These are phyloP conservation scores for Phocoena sinus DNA, from an alignment of 2,113 vertebrate genomes.

Conservation along the genomic window DNA sequence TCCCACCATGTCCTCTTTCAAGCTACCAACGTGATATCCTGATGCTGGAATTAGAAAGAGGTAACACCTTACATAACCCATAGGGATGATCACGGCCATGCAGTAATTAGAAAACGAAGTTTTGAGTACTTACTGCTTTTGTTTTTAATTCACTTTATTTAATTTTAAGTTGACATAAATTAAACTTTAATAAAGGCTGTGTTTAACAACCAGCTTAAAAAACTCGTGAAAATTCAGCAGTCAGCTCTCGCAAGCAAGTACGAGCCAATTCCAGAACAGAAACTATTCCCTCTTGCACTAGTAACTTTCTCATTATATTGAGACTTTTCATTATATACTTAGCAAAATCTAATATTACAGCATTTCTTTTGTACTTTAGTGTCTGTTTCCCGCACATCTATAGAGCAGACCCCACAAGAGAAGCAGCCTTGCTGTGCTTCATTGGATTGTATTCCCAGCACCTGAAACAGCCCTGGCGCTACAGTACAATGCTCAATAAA, in stretches of 20 bases:
- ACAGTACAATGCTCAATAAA: neutral
- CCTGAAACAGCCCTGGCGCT: neutral
- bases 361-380: neutral
- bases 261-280: neutral
- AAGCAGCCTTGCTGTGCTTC: neutral
- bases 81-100: neutral
- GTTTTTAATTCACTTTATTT: neutral
- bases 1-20: neutral
- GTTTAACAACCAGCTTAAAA: neutral
- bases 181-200: neutral
- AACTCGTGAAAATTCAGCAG: neutral
- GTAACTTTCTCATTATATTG: neutral
- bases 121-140: neutral
- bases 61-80: accelerated
- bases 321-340: neutral
- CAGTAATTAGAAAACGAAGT: neutral
- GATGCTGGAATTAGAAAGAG: neutral
- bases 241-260: neutral
- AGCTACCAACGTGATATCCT: accelerated
- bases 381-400: neutral
- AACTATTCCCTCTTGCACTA: neutral
- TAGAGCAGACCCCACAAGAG: neutral
- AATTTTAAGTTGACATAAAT: neutral
- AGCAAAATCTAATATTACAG: neutral
- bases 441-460: neutral